A percentile compares a stretch with the other conserved stretches of the same genome.
Conservation (phyloP, 2,888 invertebrate genomes). For the Icerya purchasi region DNA sequence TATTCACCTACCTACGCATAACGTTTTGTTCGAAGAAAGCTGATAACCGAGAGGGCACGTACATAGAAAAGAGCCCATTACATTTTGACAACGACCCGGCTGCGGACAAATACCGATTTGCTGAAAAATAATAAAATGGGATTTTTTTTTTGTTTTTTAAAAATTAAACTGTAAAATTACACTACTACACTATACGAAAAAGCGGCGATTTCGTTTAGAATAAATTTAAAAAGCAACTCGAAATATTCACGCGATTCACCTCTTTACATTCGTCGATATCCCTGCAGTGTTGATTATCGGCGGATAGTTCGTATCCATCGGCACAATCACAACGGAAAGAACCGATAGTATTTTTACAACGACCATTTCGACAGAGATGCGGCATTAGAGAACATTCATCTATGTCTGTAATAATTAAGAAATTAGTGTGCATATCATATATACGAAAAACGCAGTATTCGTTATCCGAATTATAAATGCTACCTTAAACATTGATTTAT, state of each 20-base stretch:
- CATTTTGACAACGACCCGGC: slow-evolving; percentile 42
- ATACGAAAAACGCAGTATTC: too few species aligned
- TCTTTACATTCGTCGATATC: slow-evolving; percentile 59
- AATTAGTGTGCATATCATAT: neutral
- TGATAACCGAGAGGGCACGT: slow-evolving; percentile 59
- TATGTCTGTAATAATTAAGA: slow-evolving; percentile 31
- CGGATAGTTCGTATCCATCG: slow-evolving; percentile 48
- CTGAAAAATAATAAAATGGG: slow-evolving; percentile 22
- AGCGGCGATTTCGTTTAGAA: too few species aligned
- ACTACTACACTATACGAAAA: too few species aligned
- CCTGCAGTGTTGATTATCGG: slow-evolving; percentile 54
- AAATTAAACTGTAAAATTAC: neutral
- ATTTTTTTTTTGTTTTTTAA: neutral
- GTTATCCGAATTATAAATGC: too few species aligned
- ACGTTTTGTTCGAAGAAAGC: slow-evolving; percentile 36
- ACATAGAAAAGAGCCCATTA: slow-evolving; percentile 49
- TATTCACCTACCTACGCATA: slow-evolving; percentile 28
- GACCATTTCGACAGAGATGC: slow-evolving; percentile 64
- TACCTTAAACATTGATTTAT: too few species aligned
- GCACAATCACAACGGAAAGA: slow-evolving; percentile 65
- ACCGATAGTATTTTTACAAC: slow-evolving; percentile 57
- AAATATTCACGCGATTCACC: slow-evolving; percentile 23
- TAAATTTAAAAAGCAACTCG: neutral
- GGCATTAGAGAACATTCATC: slow-evolving; percentile 69
- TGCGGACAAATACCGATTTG: slow-evolving; percentile 35